These are phyloP conservation scores for Adrianichthys oophorus DNA, from an alignment of 2,797 vertebrate genomes.

Conservation along the genomic window DNA sequence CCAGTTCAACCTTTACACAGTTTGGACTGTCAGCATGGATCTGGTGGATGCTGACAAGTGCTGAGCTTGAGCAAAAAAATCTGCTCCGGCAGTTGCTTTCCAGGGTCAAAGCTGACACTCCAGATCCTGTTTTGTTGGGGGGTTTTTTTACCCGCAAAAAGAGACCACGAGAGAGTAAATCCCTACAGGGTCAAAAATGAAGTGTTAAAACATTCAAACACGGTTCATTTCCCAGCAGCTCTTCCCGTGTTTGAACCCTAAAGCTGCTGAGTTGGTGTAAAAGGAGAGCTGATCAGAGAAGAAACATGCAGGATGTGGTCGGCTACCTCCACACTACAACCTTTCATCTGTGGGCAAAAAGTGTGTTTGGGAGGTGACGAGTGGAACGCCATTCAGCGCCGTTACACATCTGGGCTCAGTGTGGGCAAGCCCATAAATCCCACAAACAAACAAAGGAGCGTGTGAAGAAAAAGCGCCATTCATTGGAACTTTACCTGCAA, in stretches of 20 bases:
- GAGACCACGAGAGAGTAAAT: conserved; percentile 22
- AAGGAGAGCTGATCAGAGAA: conserved; percentile 36
- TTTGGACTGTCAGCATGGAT: conserved; percentile 49
- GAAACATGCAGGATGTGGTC: conserved; percentile 70
- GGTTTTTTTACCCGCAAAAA: conserved; percentile 29
- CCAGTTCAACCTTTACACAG: conserved; percentile 43
- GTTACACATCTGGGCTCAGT: conserved; percentile 64
- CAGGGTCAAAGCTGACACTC: conserved; percentile 44
- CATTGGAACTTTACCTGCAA: conserved; percentile 31
- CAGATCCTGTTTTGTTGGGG: conserved; percentile 12
- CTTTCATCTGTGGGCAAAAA: conserved; percentile 45
- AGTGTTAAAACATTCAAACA: conserved; percentile 8
- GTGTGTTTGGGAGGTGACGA: conserved; percentile 50
- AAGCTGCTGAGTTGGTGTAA: conserved; percentile 55
- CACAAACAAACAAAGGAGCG: conserved; percentile 54
- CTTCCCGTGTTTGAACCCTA: conserved; percentile 23
- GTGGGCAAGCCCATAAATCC: conserved; percentile 61
- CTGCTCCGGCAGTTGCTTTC: conserved; percentile 51
- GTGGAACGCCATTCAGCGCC: conserved; percentile 53
- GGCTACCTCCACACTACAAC: conserved; percentile 53
- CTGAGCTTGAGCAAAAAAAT: conserved; percentile 48
- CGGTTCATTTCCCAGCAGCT: conserved; percentile 14
- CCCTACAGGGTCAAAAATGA: conserved; percentile 25
- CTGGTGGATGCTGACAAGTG: conserved; percentile 52
- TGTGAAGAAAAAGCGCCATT: conserved; percentile 61